These are phyloP conservation scores for Psilanteris sp. DNA, from an alignment of 1,140 invertebrate species.

Conservation along the genomic window DNA sequence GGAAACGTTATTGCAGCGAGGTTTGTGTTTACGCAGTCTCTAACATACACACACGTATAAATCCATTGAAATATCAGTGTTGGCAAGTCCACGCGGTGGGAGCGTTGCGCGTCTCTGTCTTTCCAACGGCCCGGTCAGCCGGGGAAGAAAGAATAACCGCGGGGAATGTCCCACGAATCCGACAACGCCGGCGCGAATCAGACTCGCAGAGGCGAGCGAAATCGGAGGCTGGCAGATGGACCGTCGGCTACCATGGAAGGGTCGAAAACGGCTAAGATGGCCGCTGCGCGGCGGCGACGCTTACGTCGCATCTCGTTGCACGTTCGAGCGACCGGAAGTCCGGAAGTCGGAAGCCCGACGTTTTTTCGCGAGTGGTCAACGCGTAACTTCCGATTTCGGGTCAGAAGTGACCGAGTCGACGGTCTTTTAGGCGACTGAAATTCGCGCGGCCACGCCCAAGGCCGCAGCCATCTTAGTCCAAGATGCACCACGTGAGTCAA, in stretches of 20 bases:
- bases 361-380: slow-evolving; percentile 45
- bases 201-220: slow-evolving; percentile 37
- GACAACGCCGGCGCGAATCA: background rate
- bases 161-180: slow-evolving; percentile 18
- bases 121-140: background rate
- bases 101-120: slow-evolving; percentile 15
- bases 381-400: slow-evolving; percentile 5
- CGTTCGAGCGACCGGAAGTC: slow-evolving; percentile 35
- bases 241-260: slow-evolving; percentile 61
- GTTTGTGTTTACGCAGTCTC: slow-evolving; percentile 12
- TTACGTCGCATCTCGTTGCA: slow-evolving; percentile 65
- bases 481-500: slow-evolving; percentile 71
- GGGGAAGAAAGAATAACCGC: slow-evolving; percentile 2
- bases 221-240: slow-evolving; percentile 67
- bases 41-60: slow-evolving; percentile 9
- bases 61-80: background rate
- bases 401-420: background rate
- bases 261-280: slow-evolving; percentile 73
- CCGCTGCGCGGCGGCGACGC: slow-evolving; percentile 65
- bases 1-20: slow-evolving; percentile 11
- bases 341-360: slow-evolving; percentile 9
- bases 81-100: slow-evolving; percentile 4
- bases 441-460: slow-evolving; percentile 76
- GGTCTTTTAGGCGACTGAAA: slow-evolving; percentile 21
- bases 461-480: slow-evolving; percentile 75